These are phyloP conservation scores for Callionymus lyra DNA, from an alignment of 2,113 vertebrate genomes.

Conservation along the genomic window DNA sequence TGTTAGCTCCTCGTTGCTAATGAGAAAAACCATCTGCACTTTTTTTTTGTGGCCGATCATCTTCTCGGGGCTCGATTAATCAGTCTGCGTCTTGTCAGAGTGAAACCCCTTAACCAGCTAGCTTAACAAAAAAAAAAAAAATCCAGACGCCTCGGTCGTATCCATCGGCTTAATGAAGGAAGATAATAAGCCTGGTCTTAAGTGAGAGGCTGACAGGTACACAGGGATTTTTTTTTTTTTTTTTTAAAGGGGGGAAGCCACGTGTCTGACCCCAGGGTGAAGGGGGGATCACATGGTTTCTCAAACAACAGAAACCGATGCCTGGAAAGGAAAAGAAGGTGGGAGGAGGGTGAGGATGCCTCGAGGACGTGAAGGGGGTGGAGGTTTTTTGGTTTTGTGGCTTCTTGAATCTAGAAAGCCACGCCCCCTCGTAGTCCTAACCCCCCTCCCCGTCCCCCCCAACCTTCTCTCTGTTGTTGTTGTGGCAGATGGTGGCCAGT, in stretches of 20 bases:
- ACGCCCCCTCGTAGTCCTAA: constrained; percentile 17
- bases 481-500: constrained; percentile 74
- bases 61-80: too few relatives aligned
- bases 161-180: too few relatives aligned
- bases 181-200: too few relatives aligned
- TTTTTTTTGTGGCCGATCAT: too few relatives aligned
- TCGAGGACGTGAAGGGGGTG: background rate
- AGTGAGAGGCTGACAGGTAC: too few relatives aligned
- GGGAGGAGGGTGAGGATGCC: background rate
- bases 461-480: constrained; percentile 47
- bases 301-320: constrained; percentile 44
- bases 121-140: too few relatives aligned
- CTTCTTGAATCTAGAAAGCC: constrained; percentile 26
- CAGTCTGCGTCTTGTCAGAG: too few relatives aligned
- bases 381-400: constrained; percentile 6
- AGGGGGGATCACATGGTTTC: constrained; percentile 40
- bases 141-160: too few relatives aligned
- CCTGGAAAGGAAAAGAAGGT: constrained; percentile 25
- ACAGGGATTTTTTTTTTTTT: too few relatives aligned
- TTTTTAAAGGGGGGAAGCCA: background rate
- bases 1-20: too few relatives aligned
- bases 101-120: too few relatives aligned
- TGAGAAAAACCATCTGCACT: too few relatives aligned
- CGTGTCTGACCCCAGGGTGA: background rate
- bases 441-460: constrained; percentile 14